Evolutionary conservation across 2,113 vertebrate species (phyloP).

Genomic region (Andinoacara biseriatus): DNA sequence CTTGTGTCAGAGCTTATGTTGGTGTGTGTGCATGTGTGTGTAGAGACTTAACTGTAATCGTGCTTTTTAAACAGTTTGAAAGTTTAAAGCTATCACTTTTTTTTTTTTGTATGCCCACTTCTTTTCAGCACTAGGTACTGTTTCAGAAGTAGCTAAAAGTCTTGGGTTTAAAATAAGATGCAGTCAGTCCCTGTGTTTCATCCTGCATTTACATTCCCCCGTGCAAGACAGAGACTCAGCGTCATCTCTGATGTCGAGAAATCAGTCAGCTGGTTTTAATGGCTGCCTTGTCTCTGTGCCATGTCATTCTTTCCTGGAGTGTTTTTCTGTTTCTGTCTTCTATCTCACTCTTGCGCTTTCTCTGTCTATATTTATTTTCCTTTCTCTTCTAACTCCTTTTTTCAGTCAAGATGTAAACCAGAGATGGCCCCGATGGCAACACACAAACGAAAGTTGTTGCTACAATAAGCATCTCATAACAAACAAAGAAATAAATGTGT

Average conservation of each 20-base stretch:
- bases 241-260: conserved; percentile 42
- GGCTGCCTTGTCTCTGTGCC: conserved; percentile 49
- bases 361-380: background rate
- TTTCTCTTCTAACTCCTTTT: conserved; percentile 8
- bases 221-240: conserved; percentile 20
- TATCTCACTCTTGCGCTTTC: background rate
- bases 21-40: conserved; percentile 25
- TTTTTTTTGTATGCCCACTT: conserved; percentile 42
- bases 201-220: conserved; percentile 19
- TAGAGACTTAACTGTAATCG: conserved; percentile 27
- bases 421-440: conserved; percentile 11
- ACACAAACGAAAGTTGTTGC: conserved; percentile 31
- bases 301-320: conserved; percentile 62
- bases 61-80: conserved; percentile 50
- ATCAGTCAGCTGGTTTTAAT: conserved; percentile 63
- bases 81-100: conserved; percentile 21
- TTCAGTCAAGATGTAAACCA: conserved; percentile 50
- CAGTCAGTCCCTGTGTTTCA: conserved; percentile 31
- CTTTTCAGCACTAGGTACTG: conserved; percentile 13
- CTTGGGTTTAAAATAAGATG: conserved; percentile 33
- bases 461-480: conserved; percentile 39
- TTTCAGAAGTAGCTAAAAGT: conserved; percentile 49
- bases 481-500: conserved; percentile 55
- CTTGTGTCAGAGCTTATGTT: background rate
- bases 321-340: conserved; percentile 33